A percentile compares a stretch with the other conserved stretches of the same genome.
These are phyloP conservation scores for Uromys caudimaculatus DNA, from an alignment of 2,797 vertebrate genomes.

Conservation along the genomic window DNA sequence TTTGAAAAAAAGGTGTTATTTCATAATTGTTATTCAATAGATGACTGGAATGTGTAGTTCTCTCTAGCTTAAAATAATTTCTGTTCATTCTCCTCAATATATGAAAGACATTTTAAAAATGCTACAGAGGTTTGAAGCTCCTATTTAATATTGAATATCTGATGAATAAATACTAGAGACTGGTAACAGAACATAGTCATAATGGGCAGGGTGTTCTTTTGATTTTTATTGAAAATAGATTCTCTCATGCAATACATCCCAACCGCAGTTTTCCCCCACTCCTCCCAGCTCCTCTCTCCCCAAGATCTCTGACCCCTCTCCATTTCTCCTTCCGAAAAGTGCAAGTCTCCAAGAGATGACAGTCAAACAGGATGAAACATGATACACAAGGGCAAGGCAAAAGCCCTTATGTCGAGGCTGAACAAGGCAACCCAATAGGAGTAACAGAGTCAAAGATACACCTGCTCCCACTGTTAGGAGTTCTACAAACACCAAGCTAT, in stretches of 20 bases:
- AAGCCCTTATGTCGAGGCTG: neutral
- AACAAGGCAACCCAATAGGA: neutral
- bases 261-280: neutral
- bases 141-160: neutral
- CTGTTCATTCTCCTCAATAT: neutral
- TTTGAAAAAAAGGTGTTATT: constrained; percentile 6
- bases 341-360: neutral
- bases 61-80: neutral
- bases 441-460: neutral
- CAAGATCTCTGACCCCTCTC: neutral
- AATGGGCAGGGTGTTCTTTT: neutral
- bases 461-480: neutral
- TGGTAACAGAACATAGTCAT: neutral
- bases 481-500: neutral
- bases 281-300: no score
- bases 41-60: neutral
- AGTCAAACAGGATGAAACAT: no score
- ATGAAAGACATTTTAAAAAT: constrained; percentile 6
- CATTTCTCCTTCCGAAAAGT: no score
- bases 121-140: neutral
- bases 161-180: constrained; percentile 8
- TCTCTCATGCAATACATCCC: no score
- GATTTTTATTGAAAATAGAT: neutral
- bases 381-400: no score
- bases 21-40: constrained; percentile 11